phyloP scores from a whole-genome alignment of 2,888 invertebrate genomes.

The Sarcophaga carnaria region DNA sequence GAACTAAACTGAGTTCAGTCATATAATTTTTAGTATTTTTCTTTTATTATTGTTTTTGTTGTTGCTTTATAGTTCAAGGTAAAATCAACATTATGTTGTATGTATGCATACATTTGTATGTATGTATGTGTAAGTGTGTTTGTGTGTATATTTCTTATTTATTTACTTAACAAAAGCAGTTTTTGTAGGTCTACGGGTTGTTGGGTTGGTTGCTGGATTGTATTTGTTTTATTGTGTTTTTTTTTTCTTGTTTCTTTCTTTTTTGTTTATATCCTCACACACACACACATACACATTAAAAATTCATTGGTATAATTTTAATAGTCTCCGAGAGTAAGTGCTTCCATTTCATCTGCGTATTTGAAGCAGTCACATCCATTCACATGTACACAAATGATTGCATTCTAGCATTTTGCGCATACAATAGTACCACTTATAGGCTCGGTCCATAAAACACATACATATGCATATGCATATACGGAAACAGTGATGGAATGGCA shows the following conservation, averaged over 20 bases:
- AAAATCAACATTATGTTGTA: constrained; percentile 74
- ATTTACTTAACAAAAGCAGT: constrained; percentile 47
- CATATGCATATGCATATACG: not conserved
- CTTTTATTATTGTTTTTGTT: constrained; percentile 57
- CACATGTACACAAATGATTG: not conserved
- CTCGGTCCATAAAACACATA: not conserved
- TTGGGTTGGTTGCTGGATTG: constrained; percentile 14
- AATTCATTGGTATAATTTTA: not conserved
- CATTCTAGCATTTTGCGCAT: not conserved
- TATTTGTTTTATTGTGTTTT: constrained; percentile 18
- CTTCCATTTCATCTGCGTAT: constrained; percentile 31
- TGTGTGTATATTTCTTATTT: constrained; percentile 57
- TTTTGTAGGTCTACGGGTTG: constrained; percentile 56
- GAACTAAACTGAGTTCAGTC: not conserved
- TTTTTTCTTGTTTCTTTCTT: not conserved
- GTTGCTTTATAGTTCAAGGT: constrained; percentile 78
- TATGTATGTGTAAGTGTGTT: too few relatives aligned
- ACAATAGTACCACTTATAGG: not conserved
- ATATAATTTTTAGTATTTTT: constrained; percentile 2
- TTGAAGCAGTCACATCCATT: not conserved
- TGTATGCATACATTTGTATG: not conserved
- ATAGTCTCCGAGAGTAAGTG: not conserved
- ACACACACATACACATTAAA: not conserved
- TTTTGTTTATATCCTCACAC: not conserved
- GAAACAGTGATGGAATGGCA: not conserved